These are phyloP conservation scores for Ptychoptera albimana DNA, from an alignment of 2,888 invertebrate genomes.

Conservation along the genomic window DNA sequence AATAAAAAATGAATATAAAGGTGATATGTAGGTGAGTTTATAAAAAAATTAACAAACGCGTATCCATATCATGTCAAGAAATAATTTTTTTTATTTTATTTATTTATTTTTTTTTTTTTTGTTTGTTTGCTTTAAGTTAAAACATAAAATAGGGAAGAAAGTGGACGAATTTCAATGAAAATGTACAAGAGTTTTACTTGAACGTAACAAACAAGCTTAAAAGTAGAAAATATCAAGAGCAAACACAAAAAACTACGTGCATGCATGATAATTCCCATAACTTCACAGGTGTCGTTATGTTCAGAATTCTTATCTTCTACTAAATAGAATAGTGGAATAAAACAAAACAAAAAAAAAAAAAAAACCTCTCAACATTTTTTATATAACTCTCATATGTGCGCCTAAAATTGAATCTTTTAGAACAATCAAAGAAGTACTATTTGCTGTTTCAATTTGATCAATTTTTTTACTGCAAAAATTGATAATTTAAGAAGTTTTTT, in stretches of 20 bases:
- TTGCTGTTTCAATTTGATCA: background rate
- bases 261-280: background rate
- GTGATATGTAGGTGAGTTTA: background rate
- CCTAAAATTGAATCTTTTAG: slow-evolving; percentile 4
- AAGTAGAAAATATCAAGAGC: background rate
- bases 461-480: background rate
- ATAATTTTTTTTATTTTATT: too few species aligned
- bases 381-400: slow-evolving; percentile 2
- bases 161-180: too few species aligned
- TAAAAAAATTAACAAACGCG: too few species aligned
- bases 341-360: too few species aligned
- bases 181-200: too few species aligned
- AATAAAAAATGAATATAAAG: background rate
- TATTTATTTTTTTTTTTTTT: too few species aligned
- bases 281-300: background rate
- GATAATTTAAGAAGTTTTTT: background rate
- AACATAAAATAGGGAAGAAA: too few species aligned
- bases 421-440: background rate
- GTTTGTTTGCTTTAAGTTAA: too few species aligned
- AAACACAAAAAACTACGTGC: background rate
- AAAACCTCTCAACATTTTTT: background rate
- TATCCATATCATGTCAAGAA: too few species aligned
- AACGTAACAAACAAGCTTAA: background rate
- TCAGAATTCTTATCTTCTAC: background rate
- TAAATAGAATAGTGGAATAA: too few species aligned